These are phyloP conservation scores for Lontra canadensis DNA, from an alignment of 2,113 vertebrate species.

Conservation along the genomic window DNA sequence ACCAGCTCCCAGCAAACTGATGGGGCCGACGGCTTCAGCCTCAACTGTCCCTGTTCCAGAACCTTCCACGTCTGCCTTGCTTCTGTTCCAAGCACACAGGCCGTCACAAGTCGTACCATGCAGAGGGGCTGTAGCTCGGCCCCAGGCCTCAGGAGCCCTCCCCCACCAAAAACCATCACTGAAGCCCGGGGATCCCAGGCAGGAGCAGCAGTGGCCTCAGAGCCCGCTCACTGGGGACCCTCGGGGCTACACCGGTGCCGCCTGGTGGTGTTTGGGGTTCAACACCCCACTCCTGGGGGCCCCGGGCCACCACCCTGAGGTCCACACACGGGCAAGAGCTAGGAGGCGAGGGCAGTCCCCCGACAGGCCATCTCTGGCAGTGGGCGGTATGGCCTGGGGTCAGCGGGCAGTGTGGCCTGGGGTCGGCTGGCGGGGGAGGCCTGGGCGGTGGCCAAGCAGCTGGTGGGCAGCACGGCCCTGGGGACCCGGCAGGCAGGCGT, in stretches of 20 bases:
- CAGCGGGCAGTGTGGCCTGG: too few relatives aligned
- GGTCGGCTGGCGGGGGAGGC: background rate
- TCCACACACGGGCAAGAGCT: background rate
- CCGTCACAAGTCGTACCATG: fast-evolving
- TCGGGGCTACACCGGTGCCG: background rate
- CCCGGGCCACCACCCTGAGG: background rate
- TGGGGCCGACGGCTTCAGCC: background rate
- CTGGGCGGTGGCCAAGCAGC: too few relatives aligned
- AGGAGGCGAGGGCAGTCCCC: background rate
- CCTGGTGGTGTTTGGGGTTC: background rate
- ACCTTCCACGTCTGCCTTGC: background rate
- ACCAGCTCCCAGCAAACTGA: fast-evolving
- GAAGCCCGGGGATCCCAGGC: too few relatives aligned
- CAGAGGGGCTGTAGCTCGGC: fast-evolving
- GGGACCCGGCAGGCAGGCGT: fast-evolving
- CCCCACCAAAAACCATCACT: background rate
- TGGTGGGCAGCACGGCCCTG: background rate
- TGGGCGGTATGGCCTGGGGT: too few relatives aligned
- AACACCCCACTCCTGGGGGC: background rate
- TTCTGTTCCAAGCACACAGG: background rate
- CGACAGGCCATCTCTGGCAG: fast-evolving
- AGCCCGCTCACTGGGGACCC: background rate
- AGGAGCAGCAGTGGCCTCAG: fast-evolving
- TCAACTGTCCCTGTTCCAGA: background rate
- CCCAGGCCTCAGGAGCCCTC: background rate